Percentiles rank a stretch among this genome's conserved stretches.
Conservation (phyloP, 2,888 invertebrate genomes). For the Caenorhabditis sp. region DNA sequence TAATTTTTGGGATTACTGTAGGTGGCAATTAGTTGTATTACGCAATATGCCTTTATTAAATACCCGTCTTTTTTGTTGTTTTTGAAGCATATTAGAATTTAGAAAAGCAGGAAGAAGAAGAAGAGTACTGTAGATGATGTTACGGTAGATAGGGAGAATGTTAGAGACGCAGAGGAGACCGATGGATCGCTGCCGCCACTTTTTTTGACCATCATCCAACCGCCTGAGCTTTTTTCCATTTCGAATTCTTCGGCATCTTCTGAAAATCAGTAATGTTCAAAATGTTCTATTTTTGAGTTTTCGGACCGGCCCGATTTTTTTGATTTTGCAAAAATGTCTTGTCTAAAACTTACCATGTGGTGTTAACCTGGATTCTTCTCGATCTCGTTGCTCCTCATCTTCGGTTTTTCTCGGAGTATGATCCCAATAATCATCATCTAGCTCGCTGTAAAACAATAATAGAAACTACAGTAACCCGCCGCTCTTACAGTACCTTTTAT, state of each 20-base stretch:
- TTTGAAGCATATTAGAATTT: slow-evolving; percentile 16
- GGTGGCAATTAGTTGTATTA: not conserved
- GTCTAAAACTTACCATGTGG: not conserved
- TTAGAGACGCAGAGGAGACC: not conserved
- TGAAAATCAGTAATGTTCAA: not conserved
- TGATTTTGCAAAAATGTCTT: not conserved
- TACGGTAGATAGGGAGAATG: not conserved
- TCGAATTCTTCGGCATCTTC: slow-evolving; percentile 32
- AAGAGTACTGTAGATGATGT: slow-evolving; percentile 8
- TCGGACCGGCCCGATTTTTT: too few species aligned
- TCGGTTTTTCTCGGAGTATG: slow-evolving; percentile 35
- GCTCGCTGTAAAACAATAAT: slow-evolving; percentile 2
- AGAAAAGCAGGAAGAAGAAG: slow-evolving; percentile 5
- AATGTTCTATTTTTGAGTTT: not conserved
- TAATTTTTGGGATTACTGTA: slow-evolving; percentile 40
- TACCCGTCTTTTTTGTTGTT: slow-evolving; percentile 17
- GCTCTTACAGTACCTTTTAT: slow-evolving; percentile 18
- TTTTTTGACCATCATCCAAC: slow-evolving; percentile 42
- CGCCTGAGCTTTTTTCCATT: slow-evolving; percentile 35
- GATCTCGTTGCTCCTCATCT: slow-evolving; percentile 16
- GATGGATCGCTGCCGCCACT: not conserved
- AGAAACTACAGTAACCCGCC: not conserved
- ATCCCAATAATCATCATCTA: slow-evolving; percentile 45
- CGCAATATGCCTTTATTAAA: slow-evolving; percentile 10
- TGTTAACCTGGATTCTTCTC: not conserved